These are phyloP conservation scores for Drosophila lacteicornis DNA, from an alignment of 1,140 invertebrate species.

Conservation along the genomic window DNA sequence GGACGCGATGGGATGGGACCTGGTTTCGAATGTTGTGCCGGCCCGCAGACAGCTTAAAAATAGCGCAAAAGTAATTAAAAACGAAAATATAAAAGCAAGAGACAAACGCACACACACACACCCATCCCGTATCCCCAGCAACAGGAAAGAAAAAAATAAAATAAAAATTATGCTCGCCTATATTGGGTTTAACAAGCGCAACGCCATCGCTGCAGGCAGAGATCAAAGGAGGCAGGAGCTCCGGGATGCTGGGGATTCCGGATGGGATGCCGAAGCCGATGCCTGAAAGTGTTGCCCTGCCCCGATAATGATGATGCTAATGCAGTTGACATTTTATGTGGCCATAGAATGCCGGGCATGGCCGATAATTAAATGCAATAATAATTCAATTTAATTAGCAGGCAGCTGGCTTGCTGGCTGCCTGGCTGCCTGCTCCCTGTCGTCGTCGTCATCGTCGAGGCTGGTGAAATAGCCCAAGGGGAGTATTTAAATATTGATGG, in stretches of 20 bases:
- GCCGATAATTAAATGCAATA: slow-evolving; percentile 69
- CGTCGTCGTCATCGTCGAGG: not conserved
- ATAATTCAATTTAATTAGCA: slow-evolving; percentile 79
- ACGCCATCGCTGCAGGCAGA: slow-evolving; percentile 38
- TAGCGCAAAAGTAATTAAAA: slow-evolving; percentile 83
- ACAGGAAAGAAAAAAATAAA: slow-evolving; percentile 26
- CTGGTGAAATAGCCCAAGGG: slow-evolving; percentile 26
- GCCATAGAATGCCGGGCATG: slow-evolving; percentile 53
- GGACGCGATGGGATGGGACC: slow-evolving; percentile 12
- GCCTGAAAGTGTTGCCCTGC: slow-evolving; percentile 58
- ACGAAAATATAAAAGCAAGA: slow-evolving; percentile 68
- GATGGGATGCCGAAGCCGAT: slow-evolving; percentile 9
- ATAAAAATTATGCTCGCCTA: slow-evolving; percentile 51
- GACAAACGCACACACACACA: slow-evolving; percentile 43
- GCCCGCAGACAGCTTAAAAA: slow-evolving; percentile 71
- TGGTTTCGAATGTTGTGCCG: slow-evolving; percentile 37
- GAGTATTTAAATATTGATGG: slow-evolving; percentile 60
- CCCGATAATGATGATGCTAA: slow-evolving; percentile 73
- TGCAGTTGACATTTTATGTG: slow-evolving; percentile 79
- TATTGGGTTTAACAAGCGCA: slow-evolving; percentile 79
- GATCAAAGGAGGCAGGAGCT: slow-evolving; percentile 62
- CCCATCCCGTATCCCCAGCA: slow-evolving; percentile 18
- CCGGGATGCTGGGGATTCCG: slow-evolving; percentile 8
- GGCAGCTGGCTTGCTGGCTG: slow-evolving; percentile 42
- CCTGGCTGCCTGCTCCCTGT: not conserved